A percentile compares a stretch with the other conserved stretches of the same genome.
Evolutionary conservation across 1,140 invertebrate species (phyloP).

Genomic region (Drosophila triauraria): DNA sequence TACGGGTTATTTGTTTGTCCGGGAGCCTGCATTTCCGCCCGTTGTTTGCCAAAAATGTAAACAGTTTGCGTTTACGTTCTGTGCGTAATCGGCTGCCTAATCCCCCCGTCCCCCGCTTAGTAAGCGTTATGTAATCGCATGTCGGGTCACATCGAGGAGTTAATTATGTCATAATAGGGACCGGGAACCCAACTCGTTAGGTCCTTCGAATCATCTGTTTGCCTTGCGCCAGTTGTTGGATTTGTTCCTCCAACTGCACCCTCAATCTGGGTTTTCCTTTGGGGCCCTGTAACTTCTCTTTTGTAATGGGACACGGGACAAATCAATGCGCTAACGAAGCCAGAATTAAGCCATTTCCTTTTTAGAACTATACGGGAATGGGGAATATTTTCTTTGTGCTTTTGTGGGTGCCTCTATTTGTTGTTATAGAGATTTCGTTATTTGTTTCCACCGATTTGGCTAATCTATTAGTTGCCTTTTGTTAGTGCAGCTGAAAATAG

Average conservation of each 20-base stretch:
- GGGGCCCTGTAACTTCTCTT: constrained; percentile 19
- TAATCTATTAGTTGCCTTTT: neutral
- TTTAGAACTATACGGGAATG: constrained; percentile 1
- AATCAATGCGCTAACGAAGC: constrained; percentile 29
- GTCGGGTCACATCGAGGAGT: constrained; percentile 68
- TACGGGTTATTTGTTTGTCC: constrained; percentile 78
- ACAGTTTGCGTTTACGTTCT: constrained; percentile 69
- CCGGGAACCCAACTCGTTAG: constrained; percentile 36
- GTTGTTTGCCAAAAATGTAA: constrained; percentile 77
- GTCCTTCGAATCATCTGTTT: constrained; percentile 39
- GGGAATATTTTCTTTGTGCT: neutral
- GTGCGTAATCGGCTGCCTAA: constrained; percentile 68
- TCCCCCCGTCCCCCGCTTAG: constrained; percentile 16
- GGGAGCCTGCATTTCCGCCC: constrained; percentile 75
- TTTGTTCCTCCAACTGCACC: constrained; percentile 25
- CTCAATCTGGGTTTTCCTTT: neutral
- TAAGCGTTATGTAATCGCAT: constrained; percentile 73
- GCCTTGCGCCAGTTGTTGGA: constrained; percentile 48
- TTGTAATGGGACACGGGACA: constrained; percentile 32
- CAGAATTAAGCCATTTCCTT: constrained; percentile 30
- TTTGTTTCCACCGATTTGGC: neutral
- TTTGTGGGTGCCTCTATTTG: neutral
- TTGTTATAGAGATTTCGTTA: constrained; percentile 4
- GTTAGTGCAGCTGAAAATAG: neutral
- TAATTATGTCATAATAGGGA: constrained; percentile 81